Base-by-base conservation (phyloP, 2,113 vertebrate species). In the Oncorhynchus gorbuscha region DNA sequence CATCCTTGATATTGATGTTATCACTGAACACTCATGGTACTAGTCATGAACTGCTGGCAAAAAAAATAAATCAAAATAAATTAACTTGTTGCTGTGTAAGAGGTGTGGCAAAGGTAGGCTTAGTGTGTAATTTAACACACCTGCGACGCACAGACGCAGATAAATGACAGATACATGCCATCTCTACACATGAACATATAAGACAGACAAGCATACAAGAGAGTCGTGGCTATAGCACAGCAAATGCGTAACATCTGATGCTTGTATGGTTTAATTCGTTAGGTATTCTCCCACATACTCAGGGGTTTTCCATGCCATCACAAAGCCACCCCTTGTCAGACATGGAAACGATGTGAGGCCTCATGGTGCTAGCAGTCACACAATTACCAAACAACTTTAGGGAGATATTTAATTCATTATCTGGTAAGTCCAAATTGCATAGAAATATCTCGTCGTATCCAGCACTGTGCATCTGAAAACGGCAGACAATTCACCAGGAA, bases 291-390 rank as follows among this genome's bases (percentile, higher is more conserved):
- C 30, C 66, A 68, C 66, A 68, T 68, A 16, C 49, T 51, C 49
- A 16, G 49, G 64, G 12, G 1, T 62, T 62, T 62, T 22, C 20
- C 18, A n/a, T 62, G n/a, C 59, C 7, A 62, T 62, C 22, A n/a
- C n/a, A 62, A 62, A 62, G 59, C 59, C 3, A 8, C 59, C n/a
- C 16, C 16, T 32, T 68, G 66, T 32, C 26, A 68, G 28, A 5
- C 66, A 68, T 62, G 59, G 59, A 62, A 22, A 62, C 59, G n/a
- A 62, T 62, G 59, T 62, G 59, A 16, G n/a, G 59, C n/a, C n/a
- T n/a, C n/a, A 11, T 62, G n/a, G 51, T 55, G 14, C 51, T 55
- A 55, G 5, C 16, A 55, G 16, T 55, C 51, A 55, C 59, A n/a
- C n/a, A 62, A 62, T 62, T 24, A 9, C 59, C 5, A 22, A 62